Base-by-base conservation (phyloP, 2,888 invertebrate genomes). In the Tortrix viridana region DNA sequence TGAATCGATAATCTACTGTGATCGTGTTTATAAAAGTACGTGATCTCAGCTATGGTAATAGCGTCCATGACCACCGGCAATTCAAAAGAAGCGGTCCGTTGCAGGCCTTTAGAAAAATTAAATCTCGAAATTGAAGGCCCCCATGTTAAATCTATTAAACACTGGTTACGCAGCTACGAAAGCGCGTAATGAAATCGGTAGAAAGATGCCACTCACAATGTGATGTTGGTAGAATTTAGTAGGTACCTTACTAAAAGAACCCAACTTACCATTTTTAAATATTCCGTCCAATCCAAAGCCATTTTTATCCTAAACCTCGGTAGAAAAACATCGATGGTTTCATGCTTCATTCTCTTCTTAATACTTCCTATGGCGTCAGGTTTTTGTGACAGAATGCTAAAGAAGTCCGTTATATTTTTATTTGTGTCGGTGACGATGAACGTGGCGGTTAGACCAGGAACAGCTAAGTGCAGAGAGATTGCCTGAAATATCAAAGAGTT, bases 291-390 rank as follows among this genome's bases (percentile, higher is more conserved):
- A 59, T 86, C 82, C 1, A 85, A 60, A 26, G 66, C 66, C 0
- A 75, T 76, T 63, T 83, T 87, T 5, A 88, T 82, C 70, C 82
- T 84, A 43, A 88, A 74, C 26, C 76, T 76, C 1, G 88, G 88
- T 16, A 88, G 2, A 4, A 65, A 58, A 0, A 86, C n/a, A 7
- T 59, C 74, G 1, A 82, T 4, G 0, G 47, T 41, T 22, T 67
- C 60, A 19, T 19, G 37, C 23, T 38, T 65, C 74, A 79, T 72
- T 5, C 52, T 57, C 2, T 66, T 69, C 4, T 66, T 67, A 1
- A 73, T 65, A 5, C 53, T 70, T 0, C 47, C 60, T n/a, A 86
- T 19, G 9, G 74, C 63, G 5, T 71, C 46, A 0, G 76, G 74
- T 23, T 74, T 65, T 5, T 56, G n/a, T 1, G 66, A 19, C 7